A percentile compares a stretch with the other conserved stretches of the same genome.
Conservation (phyloP, 2,888 invertebrate genomes). For the Dryadula phaetusa region DNA sequence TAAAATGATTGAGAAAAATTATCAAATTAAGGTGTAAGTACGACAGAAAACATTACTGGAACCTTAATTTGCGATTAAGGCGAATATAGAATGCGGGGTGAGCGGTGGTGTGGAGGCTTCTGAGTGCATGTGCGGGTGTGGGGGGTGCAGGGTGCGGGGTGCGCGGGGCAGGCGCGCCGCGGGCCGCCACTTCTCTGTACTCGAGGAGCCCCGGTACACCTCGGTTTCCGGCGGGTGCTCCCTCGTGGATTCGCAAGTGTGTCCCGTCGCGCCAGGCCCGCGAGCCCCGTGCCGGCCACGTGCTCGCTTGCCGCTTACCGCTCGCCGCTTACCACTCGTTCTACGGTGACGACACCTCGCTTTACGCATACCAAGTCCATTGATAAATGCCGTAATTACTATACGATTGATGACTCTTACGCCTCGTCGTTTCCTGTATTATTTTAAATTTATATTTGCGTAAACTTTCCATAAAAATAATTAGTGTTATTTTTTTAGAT, state of each 20-base stretch:
- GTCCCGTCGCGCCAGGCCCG: conserved; percentile 60
- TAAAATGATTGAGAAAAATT: conserved; percentile 65
- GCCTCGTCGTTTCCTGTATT: conserved; percentile 13
- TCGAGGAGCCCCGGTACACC: conserved; percentile 83
- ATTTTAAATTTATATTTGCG: background rate
- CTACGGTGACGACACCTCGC: conserved; percentile 53
- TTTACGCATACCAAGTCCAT: conserved; percentile 62
- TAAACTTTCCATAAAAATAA: background rate
- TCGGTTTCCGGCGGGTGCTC: conserved; percentile 81
- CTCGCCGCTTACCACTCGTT: conserved; percentile 4
- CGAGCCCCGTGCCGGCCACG: conserved; percentile 80
- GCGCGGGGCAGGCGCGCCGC: conserved; percentile 71
- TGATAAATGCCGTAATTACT: conserved; percentile 72
- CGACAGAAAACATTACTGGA: conserved; percentile 80
- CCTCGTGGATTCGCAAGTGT: conserved; percentile 77
- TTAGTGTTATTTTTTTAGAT: background rate
- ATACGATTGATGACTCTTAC: conserved; percentile 56
- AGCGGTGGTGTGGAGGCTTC: conserved; percentile 80
- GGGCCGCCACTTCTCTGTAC: conserved; percentile 82
- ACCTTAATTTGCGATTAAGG: conserved; percentile 83
- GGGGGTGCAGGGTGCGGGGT: conserved; percentile 57
- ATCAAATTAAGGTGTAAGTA: conserved; percentile 79
- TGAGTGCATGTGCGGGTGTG: conserved; percentile 75
- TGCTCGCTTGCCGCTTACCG: conserved; percentile 51
- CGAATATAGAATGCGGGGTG: conserved; percentile 82